phyloP scores from a whole-genome alignment of 2,113 vertebrate genomes.

The Elgaria multicarinata region DNA sequence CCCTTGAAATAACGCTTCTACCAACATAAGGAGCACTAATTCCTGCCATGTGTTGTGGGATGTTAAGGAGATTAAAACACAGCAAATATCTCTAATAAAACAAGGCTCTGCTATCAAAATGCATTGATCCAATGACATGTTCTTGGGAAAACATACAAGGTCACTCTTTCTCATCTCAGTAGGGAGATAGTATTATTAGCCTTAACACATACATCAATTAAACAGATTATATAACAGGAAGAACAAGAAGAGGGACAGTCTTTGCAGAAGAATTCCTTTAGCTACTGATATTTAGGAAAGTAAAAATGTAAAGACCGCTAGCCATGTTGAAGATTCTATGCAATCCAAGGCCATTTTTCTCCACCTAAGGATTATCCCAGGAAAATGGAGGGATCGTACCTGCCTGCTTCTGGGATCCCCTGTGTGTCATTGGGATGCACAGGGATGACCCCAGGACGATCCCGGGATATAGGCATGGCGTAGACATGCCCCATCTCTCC shows the following conservation, averaged over 20 bases:
- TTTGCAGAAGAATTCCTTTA: background rate
- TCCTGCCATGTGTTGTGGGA: slow-evolving; percentile 11
- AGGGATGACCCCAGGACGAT: too few species aligned
- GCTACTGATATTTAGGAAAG: background rate
- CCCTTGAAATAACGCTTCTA: background rate
- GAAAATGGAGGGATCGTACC: too few species aligned
- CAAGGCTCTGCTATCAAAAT: background rate
- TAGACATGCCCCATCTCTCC: too few species aligned
- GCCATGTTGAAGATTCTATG: background rate
- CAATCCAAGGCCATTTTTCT: too few species aligned
- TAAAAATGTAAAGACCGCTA: background rate
- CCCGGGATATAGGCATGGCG: too few species aligned
- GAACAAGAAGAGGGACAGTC: background rate
- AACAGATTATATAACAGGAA: background rate
- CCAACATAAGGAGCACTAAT: slow-evolving; percentile 13
- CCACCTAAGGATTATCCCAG: too few species aligned
- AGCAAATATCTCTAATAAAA: slow-evolving; percentile 17
- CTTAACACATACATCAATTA: background rate
- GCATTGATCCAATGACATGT: background rate
- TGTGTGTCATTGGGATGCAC: too few species aligned
- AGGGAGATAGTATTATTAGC: background rate
- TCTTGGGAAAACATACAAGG: slow-evolving; percentile 19
- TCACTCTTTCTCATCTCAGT: background rate
- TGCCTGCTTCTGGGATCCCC: too few species aligned
- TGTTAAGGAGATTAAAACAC: slow-evolving; percentile 37